phyloP scores from a whole-genome alignment of 1,140 invertebrate genomes.

The Ceratosolen fusciceps region DNA sequence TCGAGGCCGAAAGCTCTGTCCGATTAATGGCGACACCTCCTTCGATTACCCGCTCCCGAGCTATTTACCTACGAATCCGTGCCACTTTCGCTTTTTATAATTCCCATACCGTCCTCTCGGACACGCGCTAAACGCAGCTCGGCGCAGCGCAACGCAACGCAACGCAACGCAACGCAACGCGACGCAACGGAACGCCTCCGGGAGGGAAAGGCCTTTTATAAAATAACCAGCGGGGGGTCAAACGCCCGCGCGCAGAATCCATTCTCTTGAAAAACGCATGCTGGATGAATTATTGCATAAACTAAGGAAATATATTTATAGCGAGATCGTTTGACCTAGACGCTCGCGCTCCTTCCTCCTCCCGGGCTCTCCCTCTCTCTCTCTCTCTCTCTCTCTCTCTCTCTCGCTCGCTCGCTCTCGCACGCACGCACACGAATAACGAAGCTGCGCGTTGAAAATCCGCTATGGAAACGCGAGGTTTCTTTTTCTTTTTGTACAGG shows the following conservation, averaged over 20 bases:
- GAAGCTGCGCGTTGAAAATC: constrained; percentile 43
- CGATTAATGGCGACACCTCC: constrained; percentile 8
- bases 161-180: too few relatives aligned
- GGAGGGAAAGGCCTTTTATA: constrained; percentile 28
- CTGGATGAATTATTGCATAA: neutral
- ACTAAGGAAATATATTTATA: constrained; percentile 29
- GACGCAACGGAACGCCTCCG: too few relatives aligned
- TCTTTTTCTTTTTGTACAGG: constrained; percentile 54
- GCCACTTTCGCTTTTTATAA: neutral
- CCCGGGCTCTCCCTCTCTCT: too few relatives aligned
- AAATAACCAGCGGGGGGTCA: constrained; percentile 2
- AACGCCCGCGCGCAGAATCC: constrained; percentile 21
- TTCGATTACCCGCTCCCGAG: too few relatives aligned
- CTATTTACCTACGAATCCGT: too few relatives aligned
- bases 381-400: too few relatives aligned
- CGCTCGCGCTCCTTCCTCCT: neutral
- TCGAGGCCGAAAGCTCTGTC: constrained; percentile 44
- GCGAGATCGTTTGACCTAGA: constrained; percentile 31
- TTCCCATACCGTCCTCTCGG: neutral
- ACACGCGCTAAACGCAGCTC: too few relatives aligned
- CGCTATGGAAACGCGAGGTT: constrained; percentile 56
- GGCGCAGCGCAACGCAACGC: too few relatives aligned
- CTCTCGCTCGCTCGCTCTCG: too few relatives aligned
- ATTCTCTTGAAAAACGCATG: constrained; percentile 1
- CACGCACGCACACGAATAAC: too few relatives aligned